phyloP scores from a whole-genome alignment of 37 sponge, comb jelly and placozoan species.

The Eunapius fragilis region DNA sequence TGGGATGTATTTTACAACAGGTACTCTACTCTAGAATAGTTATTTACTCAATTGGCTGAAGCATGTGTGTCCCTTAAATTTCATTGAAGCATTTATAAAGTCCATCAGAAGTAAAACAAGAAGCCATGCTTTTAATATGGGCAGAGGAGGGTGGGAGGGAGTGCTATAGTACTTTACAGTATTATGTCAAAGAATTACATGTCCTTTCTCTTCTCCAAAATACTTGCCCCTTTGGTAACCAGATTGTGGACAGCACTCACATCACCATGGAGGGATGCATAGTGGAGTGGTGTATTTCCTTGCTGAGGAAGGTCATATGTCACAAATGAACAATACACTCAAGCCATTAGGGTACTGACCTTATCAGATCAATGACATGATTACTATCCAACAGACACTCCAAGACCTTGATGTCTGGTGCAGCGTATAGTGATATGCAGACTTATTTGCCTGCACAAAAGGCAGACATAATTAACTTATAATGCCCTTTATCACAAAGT shows the following conservation, averaged over 20 bases:
- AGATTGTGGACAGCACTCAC: not conserved
- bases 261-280: not conserved
- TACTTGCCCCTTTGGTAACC: not conserved
- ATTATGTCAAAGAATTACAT: no score
- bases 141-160: no score
- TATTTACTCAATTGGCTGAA: no score
- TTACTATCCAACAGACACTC: not conserved
- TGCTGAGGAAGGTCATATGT: not conserved
- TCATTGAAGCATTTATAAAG: no score
- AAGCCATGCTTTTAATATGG: no score
- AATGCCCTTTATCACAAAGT: no score
- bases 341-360: not conserved
- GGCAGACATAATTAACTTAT: no score
- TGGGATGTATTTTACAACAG: no score
- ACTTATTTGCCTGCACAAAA: not conserved
- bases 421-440: not conserved
- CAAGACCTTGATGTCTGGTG: not conserved
- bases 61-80: no score
- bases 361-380: not conserved
- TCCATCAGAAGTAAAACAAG: no score
- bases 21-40: no score
- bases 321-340: not conserved
- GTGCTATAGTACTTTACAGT: no score
- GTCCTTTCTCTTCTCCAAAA: not conserved
- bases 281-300: not conserved